Conservation (phyloP, 2,888 invertebrate genomes). For the Heteromurus nitidus region DNA sequence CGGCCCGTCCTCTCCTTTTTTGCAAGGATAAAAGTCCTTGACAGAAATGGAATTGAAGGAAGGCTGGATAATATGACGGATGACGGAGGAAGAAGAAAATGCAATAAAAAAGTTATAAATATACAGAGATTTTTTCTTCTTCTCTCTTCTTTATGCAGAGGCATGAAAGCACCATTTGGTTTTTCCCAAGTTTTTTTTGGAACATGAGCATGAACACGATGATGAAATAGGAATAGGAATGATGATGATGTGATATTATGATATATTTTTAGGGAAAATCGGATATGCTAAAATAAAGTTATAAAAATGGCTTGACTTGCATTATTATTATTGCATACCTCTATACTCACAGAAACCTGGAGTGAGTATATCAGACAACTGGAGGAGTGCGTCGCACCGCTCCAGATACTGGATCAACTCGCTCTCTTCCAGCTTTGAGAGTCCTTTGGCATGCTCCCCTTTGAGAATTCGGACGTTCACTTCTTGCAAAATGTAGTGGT, state of each 20-base stretch:
- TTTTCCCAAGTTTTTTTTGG: no score
- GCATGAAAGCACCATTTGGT: slow-evolving; percentile 10
- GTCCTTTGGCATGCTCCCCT: slow-evolving; percentile 39
- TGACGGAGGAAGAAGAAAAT: slow-evolving; percentile 10
- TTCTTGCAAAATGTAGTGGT: slow-evolving; percentile 71
- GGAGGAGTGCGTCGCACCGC: slow-evolving; percentile 59
- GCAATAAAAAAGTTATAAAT: slow-evolving; percentile 35
- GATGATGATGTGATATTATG: no score
- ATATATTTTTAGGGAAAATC: not conserved
- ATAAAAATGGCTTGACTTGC: not conserved
- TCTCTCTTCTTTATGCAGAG: no score
- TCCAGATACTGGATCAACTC: slow-evolving; percentile 61
- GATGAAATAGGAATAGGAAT: not conserved
- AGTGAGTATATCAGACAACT: slow-evolving; percentile 55
- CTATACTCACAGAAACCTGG: slow-evolving; percentile 68
- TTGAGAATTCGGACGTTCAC: slow-evolving; percentile 64
- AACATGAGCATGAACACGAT: not conserved
- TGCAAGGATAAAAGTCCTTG: slow-evolving; percentile 60
- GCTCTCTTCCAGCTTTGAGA: slow-evolving; percentile 35
- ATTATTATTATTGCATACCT: slow-evolving; percentile 51
- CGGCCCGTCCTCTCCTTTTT: slow-evolving; percentile 25
- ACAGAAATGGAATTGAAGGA: slow-evolving; percentile 62
- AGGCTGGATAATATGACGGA: no score
- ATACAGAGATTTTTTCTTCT: slow-evolving; percentile 21
- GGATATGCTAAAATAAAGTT: not conserved